A percentile compares a stretch with the other conserved stretches of the same genome.
phyloP scores from a whole-genome alignment of 2,797 vertebrate species.

The Botia kubotai region DNA sequence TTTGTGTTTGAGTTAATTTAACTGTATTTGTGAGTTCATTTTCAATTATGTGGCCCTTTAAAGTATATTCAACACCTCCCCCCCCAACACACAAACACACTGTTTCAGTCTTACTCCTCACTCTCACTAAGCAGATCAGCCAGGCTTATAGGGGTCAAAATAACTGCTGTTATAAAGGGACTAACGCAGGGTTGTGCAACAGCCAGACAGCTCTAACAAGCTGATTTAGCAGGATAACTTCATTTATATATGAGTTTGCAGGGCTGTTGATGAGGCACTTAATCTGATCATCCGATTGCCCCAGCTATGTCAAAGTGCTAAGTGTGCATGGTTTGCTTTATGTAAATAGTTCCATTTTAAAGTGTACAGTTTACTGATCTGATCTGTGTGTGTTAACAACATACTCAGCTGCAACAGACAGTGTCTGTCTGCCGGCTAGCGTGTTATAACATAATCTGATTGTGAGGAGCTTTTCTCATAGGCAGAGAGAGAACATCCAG shows the following conservation, averaged over 20 bases:
- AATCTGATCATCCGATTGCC: not conserved
- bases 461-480: conserved; percentile 36
- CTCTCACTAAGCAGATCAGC: conserved; percentile 45
- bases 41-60: not conserved
- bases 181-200: not conserved
- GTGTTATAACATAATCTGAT: conserved; percentile 41
- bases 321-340: conserved; percentile 3
- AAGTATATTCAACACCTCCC: not conserved
- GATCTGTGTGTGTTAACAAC: conserved; percentile 11
- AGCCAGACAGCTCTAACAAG: not conserved
- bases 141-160: conserved; percentile 41
- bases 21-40: not conserved
- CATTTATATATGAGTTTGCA: not conserved
- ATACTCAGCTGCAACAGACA: not conserved
- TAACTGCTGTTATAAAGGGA: conserved; percentile 42
- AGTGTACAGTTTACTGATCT: conserved; percentile 3
- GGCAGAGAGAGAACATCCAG: conserved; percentile 49
- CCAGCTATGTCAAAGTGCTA: not conserved
- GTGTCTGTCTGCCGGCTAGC: not conserved
- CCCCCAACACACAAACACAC: not conserved
- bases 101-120: conserved; percentile 41
- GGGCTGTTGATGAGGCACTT: not conserved
- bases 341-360: not conserved
- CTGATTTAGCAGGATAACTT: not conserved
- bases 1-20: not conserved